Base-by-base conservation (phyloP, 2,888 invertebrate genomes). In the Rotaria macrura region DNA sequence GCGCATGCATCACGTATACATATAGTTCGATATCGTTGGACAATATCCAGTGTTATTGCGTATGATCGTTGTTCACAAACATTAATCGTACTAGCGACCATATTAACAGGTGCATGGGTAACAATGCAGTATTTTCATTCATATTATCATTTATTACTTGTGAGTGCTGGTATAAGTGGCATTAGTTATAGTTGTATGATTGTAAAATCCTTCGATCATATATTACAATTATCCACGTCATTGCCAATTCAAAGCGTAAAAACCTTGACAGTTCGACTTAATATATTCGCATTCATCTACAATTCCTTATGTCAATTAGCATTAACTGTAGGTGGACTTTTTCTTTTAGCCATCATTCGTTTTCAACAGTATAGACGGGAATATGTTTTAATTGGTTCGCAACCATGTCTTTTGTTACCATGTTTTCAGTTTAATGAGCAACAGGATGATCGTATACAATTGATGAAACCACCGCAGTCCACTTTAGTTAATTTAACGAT, bases 251-350 rank as follows among this genome's bases (percentile, higher is more conserved):
- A 79, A 43, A 40, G 79, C 34, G 10, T 43, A 25, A 12, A 40
- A 79, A 79, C 23, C 25, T 43, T 79, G 43, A 79, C 79, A n/a
- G 43, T 2, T 20, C 34, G 65, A 65, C 65, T 65, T 65, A 65
- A 65, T 65, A 34, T 65, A 79, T 79, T 79, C 43, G 79, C n/a
- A 79, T 79, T 79, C 43, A 79, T 79, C 14, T 79, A 79, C 34
- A 40, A 79, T 23, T 43, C 43, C 2, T 12, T 79, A 25, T 79
- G 79, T 79, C 79, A 79, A n/a, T 79, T 79, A 79, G 43, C 79
- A 79, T 79, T 79, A 40, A 43, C 43, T 17, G 43, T 79, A 4
- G 79, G 79, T 17, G 40, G 79, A 3, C 25, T 79, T 43, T 40
- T 79, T 40, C 43, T 79, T 3, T 43, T 79, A 25, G 43, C 43